Evolutionary conservation across 2,888 invertebrate genomes (phyloP).

Genomic region (Drosophila borborema): DNA sequence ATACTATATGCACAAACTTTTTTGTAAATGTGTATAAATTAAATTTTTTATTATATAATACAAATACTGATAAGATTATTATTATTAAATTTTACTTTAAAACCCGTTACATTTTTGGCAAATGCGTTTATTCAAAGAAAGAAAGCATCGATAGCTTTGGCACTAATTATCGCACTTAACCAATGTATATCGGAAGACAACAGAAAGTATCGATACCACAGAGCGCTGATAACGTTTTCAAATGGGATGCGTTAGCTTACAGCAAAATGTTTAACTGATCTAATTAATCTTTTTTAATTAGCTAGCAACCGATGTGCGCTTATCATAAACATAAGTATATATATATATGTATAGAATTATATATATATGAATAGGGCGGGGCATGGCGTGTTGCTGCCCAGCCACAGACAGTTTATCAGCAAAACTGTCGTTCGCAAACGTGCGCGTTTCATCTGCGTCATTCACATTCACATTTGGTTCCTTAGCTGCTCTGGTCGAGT

Average conservation of each 20-base stretch:
- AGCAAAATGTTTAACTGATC: constrained; percentile 16
- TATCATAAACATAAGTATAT: constrained; percentile 31
- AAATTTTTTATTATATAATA: not conserved
- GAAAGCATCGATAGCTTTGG: not conserved
- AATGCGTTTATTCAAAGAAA: not conserved
- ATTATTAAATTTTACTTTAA: not conserved
- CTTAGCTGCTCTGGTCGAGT: constrained; percentile 5
- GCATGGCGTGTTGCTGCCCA: constrained; percentile 54
- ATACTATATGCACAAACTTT: not conserved
- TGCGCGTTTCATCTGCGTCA: constrained; percentile 48
- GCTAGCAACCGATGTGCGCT: constrained; percentile 57
- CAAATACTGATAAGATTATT: not conserved
- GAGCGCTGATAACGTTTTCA: constrained; percentile 24
- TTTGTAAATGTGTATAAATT: not conserved
- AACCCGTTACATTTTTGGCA: not conserved
- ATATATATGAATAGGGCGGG: constrained; percentile 20
- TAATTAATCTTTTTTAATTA: constrained; percentile 20
- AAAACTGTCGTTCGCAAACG: not conserved
- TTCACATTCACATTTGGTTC: constrained; percentile 13
- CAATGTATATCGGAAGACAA: not conserved
- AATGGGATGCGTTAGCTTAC: constrained; percentile 43
- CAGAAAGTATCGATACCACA: not conserved
- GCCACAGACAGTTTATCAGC: constrained; percentile 25
- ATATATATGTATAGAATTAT: too few relatives aligned
- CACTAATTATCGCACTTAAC: not conserved